Conservation (phyloP, 1,140 invertebrate genomes). For the Anthonomus grandis region DNA sequence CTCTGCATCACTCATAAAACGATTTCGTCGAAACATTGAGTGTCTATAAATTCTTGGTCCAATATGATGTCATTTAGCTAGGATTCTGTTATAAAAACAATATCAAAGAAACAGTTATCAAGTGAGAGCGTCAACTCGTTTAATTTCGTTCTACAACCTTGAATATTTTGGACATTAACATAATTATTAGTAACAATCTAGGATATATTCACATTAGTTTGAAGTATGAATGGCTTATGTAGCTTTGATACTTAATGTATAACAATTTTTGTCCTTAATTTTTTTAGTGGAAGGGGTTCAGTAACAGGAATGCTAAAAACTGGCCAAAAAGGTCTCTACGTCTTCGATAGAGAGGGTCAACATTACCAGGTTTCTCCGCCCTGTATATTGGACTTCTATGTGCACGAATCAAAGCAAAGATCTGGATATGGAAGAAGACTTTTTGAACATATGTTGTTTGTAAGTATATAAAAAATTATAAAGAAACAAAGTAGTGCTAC, state of each 20-base stretch:
- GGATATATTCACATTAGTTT: not conserved
- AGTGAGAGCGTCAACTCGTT: too few relatives aligned
- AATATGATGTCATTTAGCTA: too few relatives aligned
- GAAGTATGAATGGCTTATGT: not conserved
- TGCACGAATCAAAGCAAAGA: constrained; percentile 75
- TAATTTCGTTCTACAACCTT: too few relatives aligned
- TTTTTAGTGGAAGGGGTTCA: constrained; percentile 57
- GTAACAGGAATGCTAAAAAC: constrained; percentile 81
- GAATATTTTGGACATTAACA: too few relatives aligned
- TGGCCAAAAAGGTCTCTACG: constrained; percentile 78
- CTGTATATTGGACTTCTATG: constrained; percentile 85
- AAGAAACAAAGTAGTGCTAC: too few relatives aligned
- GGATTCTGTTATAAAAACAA: too few relatives aligned
- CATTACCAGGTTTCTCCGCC: constrained; percentile 71
- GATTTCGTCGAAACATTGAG: too few relatives aligned
- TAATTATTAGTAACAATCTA: too few relatives aligned
- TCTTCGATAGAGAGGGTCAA: constrained; percentile 68
- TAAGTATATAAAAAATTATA: too few relatives aligned
- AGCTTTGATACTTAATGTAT: not conserved
- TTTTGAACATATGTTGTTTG: constrained; percentile 76
- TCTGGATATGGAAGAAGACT: constrained; percentile 72
- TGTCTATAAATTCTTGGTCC: too few relatives aligned
- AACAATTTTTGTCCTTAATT: not conserved
- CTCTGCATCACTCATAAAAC: too few relatives aligned
- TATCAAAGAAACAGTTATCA: too few relatives aligned